Conservation (phyloP, 2,888 invertebrate species). For the Auanema freiburgensis region DNA sequence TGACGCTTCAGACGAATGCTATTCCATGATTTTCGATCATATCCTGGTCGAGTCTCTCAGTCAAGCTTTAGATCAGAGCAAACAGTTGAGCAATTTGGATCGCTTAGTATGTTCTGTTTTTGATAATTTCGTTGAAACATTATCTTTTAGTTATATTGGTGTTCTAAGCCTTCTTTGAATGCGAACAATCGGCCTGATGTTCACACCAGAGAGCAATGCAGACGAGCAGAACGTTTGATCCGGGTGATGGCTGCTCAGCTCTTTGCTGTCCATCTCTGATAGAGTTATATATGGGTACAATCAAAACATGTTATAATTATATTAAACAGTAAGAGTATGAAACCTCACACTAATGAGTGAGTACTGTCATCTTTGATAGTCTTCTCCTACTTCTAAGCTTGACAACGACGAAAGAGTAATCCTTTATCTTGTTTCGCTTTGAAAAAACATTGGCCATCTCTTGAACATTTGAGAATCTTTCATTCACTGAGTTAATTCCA, state of each 20-base stretch:
- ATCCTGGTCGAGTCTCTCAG: constrained; percentile 8
- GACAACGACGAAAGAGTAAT: no score
- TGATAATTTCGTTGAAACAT: background rate
- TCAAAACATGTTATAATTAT: no score
- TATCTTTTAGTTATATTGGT: constrained; percentile 14
- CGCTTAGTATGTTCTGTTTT: constrained; percentile 10
- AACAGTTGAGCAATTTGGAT: constrained; percentile 1
- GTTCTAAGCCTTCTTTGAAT: constrained; percentile 10
- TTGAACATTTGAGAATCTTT: no score
- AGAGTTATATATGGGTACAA: background rate
- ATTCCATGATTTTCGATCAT: constrained; percentile 12
- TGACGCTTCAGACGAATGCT: constrained; percentile 14
- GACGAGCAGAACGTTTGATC: constrained; percentile 10
- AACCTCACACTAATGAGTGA: background rate
- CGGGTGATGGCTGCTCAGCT: constrained; percentile 6
- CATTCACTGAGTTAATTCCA: no score
- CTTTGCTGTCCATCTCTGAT: constrained; percentile 4
- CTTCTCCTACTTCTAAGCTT: no score
- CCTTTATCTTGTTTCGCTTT: no score
- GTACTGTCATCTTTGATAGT: background rate
- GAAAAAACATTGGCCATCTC: no score
- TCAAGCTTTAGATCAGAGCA: background rate
- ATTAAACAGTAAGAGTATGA: background rate
- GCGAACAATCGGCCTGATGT: constrained; percentile 12
- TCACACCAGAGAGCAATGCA: constrained; percentile 8